phyloP scores from a whole-genome alignment of 2,113 vertebrate genomes.

The Ophthalmolycus amberensis region DNA sequence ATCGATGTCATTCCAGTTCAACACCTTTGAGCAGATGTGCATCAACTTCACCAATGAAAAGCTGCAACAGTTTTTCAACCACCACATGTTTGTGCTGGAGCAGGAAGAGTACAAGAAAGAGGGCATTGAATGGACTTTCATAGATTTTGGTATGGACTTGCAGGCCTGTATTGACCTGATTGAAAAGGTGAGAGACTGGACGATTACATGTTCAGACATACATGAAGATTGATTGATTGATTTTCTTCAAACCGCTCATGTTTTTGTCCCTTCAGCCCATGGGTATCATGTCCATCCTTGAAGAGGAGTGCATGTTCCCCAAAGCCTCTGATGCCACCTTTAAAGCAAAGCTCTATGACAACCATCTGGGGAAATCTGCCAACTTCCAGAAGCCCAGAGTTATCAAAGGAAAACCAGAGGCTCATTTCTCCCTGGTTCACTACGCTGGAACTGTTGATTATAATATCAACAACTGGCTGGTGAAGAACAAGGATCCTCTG shows the following conservation, averaged over 20 bases:
- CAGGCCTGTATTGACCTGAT: slow-evolving; percentile 88
- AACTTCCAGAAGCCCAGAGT: slow-evolving; percentile 89
- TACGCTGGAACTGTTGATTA: slow-evolving; percentile 92
- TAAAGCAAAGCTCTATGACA: slow-evolving; percentile 86
- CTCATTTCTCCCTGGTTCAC: slow-evolving; percentile 87
- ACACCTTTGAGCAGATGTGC: slow-evolving; percentile 83
- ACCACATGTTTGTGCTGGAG: slow-evolving; percentile 85
- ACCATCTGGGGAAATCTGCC: slow-evolving; percentile 83
- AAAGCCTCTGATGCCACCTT: slow-evolving; percentile 84
- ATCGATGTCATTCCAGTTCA: slow-evolving; percentile 46
- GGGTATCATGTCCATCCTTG: slow-evolving; percentile 87
- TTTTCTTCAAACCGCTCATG: background rate
- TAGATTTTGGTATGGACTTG: slow-evolving; percentile 87
- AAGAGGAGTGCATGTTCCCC: slow-evolving; percentile 86
- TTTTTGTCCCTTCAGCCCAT: slow-evolving; percentile 74
- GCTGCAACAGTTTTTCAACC: slow-evolving; percentile 85
- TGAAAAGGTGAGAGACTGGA: slow-evolving; percentile 81
- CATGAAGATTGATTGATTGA: background rate
- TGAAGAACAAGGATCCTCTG: slow-evolving; percentile 92
- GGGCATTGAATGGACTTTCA: slow-evolving; percentile 82
- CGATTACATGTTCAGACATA: background rate
- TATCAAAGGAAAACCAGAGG: slow-evolving; percentile 87
- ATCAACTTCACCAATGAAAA: slow-evolving; percentile 87
- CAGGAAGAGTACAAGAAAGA: slow-evolving; percentile 85
- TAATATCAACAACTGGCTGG: slow-evolving; percentile 89